Percentiles rank a stretch among this genome's conserved stretches.
Evolutionary conservation across 2,888 invertebrate genomes (phyloP).

Genomic region (Bombylius major): DNA sequence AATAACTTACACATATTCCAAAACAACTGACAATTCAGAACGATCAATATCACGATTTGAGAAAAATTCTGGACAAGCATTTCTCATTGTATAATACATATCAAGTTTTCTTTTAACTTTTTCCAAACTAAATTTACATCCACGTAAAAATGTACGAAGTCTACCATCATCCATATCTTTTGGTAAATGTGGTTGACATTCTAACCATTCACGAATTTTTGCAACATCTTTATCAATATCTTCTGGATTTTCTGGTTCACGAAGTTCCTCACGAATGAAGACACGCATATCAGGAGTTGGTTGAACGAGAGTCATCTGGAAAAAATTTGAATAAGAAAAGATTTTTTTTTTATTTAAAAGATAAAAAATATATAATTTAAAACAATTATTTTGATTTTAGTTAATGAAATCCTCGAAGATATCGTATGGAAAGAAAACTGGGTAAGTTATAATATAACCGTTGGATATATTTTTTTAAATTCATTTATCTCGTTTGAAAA

Average conservation of each 20-base stretch:
- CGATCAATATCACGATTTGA: conserved; percentile 58
- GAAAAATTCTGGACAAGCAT: conserved; percentile 73
- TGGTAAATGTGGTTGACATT: conserved; percentile 53
- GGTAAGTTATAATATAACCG: no score
- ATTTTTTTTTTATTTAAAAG: no score
- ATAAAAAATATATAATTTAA: no score
- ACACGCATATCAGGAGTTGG: conserved; percentile 55
- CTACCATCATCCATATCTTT: conserved; percentile 60
- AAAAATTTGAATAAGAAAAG: neutral
- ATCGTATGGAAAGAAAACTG: no score
- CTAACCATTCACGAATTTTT: conserved; percentile 53
- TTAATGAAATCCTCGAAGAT: no score
- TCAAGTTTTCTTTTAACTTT: conserved; percentile 75
- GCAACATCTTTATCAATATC: conserved; percentile 48
- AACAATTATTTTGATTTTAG: no score
- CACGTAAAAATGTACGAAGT: conserved; percentile 68
- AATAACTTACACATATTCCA: conserved; percentile 52
- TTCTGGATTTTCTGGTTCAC: conserved; percentile 44
- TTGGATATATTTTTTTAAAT: no score
- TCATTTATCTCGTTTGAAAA: no score
- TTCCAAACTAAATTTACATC: conserved; percentile 77
- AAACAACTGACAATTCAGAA: conserved; percentile 58
- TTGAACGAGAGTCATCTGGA: conserved; percentile 47
- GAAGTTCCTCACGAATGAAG: conserved; percentile 53
- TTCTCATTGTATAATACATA: conserved; percentile 79